Evolutionary conservation across 1,140 invertebrate genomes (phyloP), one percentile per base, ranked within the genome.

Genomic region (Cherax destructor): DNA sequence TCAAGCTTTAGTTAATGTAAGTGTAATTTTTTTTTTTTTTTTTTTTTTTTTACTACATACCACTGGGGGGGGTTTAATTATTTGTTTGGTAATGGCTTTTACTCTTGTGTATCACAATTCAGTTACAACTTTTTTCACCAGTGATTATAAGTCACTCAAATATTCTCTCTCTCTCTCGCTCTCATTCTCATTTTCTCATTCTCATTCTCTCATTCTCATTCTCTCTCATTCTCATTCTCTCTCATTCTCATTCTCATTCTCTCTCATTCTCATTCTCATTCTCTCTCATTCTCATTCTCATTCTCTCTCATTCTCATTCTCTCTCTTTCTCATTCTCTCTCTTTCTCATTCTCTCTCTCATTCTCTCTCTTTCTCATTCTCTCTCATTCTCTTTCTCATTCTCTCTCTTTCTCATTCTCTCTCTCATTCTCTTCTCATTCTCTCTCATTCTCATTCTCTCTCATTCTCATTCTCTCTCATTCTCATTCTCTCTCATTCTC

Each of bases 71-170:
- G 30, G 61, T 83, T 61, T 21, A 59, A 61, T 52, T 21, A 18
- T 79, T 50, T 79, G 11, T 83, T 69, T 83, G 81, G 81, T 83
- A 83, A 83, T 83, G 81, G 81, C 59, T 83, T 49, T 83, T 69
- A 69, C 81, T 59, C 59, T 69, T 47, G 41, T 65, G 52, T 16
- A 49, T 83, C 24, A 69, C 52, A 59, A 11, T 83, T 11, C 24
- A 61, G 80, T 30, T 21, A 74, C 69, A 24, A 0, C 5, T 30
- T 30, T 30, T 10, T 56, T 56, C 7, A 56, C 52, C 3, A 13
- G 6, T 7, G 11, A 13, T 7, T 56, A 56, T 9, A 7, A 56
- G 11, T 56, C 52, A 56, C 52, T 56, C 52, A 1, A 56, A 4
- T 56, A 56, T 56, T 9, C 30, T 41, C 30, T 41, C 30, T n/a